Evolutionary conservation across 1,140 invertebrate species (phyloP), one percentile per base, ranked within the genome.

Genomic region (Aphaenogaster rudis): DNA sequence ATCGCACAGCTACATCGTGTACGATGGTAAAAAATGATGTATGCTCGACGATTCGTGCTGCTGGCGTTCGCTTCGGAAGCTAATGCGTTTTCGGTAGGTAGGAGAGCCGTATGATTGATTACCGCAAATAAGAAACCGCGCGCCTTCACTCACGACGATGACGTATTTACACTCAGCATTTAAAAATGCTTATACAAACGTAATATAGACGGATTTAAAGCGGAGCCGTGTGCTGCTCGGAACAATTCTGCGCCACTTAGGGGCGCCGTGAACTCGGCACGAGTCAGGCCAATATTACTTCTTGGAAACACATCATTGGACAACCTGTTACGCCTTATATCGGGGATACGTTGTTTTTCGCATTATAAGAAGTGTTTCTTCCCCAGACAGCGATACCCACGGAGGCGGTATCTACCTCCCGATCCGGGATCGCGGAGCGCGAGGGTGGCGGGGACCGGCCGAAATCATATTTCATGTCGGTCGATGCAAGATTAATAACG

Each of bases 401-500:
- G 9, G 39, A 33, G 50, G 15, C 39, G 54, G 28, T 76, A 36
- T 11, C 54, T 48, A 17, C 13, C 39, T 11, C 3, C 52, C 3
- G n/a, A 17, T 45, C 15, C 3, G 39, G 39, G 7, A 39, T 52
- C 50, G 28, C 59, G 61, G 50, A 17, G 50, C 1, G 33, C 15
- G 21, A 39, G n/a, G n/a, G 7, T 39, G 33, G 28, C 6, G n/a
- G 28, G 21, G 11, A 33, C 45, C 33, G 64, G 17, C 33, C 71
- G 84, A 90, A 90, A 90, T 91, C 89, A 91, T 91, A 91, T 91
- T 91, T 91, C 89, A 91, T 76, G 80, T 86, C 57, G 80, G 88
- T 90, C 89, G 86, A 91, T 91, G 89, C 52, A 81, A 91, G 89
- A 91, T 91, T 91, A 91, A 91, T 91, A 91, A 90, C 86, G 89